Evolutionary conservation across 2,888 invertebrate species (phyloP).

Genomic region (Agrenia bidenticulata): DNA sequence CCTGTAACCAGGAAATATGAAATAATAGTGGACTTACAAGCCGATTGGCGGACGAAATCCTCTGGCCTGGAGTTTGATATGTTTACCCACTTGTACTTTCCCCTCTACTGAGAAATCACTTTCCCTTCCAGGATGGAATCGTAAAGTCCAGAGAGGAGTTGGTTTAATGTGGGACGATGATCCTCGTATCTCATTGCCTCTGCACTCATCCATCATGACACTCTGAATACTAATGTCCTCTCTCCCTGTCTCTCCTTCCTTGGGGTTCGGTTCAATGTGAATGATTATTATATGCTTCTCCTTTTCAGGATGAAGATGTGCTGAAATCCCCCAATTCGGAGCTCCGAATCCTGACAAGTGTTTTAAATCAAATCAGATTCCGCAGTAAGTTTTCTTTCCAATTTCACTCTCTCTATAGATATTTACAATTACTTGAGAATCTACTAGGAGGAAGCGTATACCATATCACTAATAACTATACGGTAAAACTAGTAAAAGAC

Average conservation of each 20-base stretch:
- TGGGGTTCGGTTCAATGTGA: too few species aligned
- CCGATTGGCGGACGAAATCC: too few species aligned
- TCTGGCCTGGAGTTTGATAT: not conserved
- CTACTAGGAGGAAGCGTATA: too few species aligned
- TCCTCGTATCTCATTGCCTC: not conserved
- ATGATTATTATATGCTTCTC: not conserved
- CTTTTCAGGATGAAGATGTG: conserved; percentile 73
- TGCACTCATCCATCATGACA: conserved; percentile 17
- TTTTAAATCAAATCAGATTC: conserved; percentile 80
- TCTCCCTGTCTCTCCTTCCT: not conserved
- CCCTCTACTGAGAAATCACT: not conserved
- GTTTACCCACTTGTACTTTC: not conserved
- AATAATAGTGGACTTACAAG: not conserved
- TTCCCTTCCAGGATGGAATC: too few species aligned
- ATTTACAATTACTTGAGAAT: too few species aligned
- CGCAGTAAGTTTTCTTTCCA: conserved; percentile 67
- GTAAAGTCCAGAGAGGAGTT: not conserved
- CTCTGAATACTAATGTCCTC: not conserved
- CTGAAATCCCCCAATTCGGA: conserved; percentile 71
- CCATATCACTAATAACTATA: too few species aligned
- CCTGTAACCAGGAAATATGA: not conserved
- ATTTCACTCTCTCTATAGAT: not conserved
- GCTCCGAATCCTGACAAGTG: conserved; percentile 80
- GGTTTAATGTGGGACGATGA: conserved; percentile 5
- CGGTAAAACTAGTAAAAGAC: too few species aligned